Base-by-base conservation (phyloP, 2,888 invertebrate species). In the Platynereis dumerilii region DNA sequence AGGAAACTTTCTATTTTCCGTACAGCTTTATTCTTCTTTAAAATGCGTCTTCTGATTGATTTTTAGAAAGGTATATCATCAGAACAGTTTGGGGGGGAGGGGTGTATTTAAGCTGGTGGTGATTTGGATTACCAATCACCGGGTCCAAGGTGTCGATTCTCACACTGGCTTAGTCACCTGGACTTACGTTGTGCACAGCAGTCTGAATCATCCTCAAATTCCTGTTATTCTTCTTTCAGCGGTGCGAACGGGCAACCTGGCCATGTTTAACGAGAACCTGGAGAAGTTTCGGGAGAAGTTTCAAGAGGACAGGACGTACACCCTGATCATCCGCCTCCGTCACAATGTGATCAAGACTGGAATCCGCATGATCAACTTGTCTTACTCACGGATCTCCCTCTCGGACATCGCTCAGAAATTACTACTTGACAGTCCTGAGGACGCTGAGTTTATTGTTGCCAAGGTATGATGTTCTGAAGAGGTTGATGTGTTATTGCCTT, bases 341-440 rank as follows among this genome's bases (percentile, higher is more conserved):
- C 99, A 99, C 84, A 99, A 99, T 86, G 99, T 99, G 0, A 98
- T 99, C 78, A 98, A 98, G 86, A 98, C 99, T 15, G 97, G 96
- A 0, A 93, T 98, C 62, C 89, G 97, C 44, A 93, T 95, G 58
- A 98, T 99, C 84, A 96, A 96, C 1, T 85, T 95, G 29, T 96
- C 97, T 0, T 99, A 99, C 84, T 97, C 97, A 0, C 89, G 95
- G 69, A 98, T 99, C 78, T 95, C 96, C 2, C 92, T 98, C 0
- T 90, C 91, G 71, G 97, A 98, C 82, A 95, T 99, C 78, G 96
- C 97, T 0, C 89, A 90, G 71, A 98, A 99, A 80, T 86, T 99
- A 68, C 92, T 94, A 44, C 86, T 99, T 57, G 96, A 96, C 82
- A 96, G 94, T 0, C 91, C 94, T 1, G 96, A 96, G 81, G 99